These are phyloP conservation scores for Bimastos eiseni DNA, from an alignment of 2,888 invertebrate genomes.

Conservation along the genomic window DNA sequence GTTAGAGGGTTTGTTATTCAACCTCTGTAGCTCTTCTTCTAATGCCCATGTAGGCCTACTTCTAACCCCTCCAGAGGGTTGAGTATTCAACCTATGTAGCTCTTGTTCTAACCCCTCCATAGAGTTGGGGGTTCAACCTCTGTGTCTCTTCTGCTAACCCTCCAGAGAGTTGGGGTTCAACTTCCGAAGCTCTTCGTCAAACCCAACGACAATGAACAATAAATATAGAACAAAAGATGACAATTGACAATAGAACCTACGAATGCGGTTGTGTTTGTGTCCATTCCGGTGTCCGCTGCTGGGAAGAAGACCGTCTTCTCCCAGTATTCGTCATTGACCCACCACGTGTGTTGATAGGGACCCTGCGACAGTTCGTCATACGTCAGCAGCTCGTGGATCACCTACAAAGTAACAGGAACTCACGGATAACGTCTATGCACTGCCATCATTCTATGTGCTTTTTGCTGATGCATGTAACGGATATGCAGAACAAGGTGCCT, in stretches of 20 bases:
- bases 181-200: too few relatives aligned
- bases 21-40: too few relatives aligned
- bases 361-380: constrained; percentile 38
- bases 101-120: too few relatives aligned
- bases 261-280: constrained; percentile 89
- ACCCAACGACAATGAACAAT: too few relatives aligned
- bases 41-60: too few relatives aligned
- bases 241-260: constrained; percentile 61
- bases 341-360: constrained; percentile 57
- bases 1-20: not conserved
- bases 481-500: too few relatives aligned
- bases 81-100: too few relatives aligned
- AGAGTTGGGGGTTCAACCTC: too few relatives aligned
- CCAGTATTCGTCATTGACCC: constrained; percentile 52
- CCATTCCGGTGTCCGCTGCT: constrained; percentile 85
- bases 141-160: too few relatives aligned
- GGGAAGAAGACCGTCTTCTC: constrained; percentile 66
- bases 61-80: too few relatives aligned
- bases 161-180: too few relatives aligned
- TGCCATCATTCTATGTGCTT: not conserved
- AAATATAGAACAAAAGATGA: not conserved
- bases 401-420: constrained; percentile 31
- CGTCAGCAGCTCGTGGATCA: constrained; percentile 40
- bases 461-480: too few relatives aligned
- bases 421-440: not conserved